Base-by-base conservation (phyloP, 2,888 invertebrate genomes). In the Pherbina coryleti region DNA sequence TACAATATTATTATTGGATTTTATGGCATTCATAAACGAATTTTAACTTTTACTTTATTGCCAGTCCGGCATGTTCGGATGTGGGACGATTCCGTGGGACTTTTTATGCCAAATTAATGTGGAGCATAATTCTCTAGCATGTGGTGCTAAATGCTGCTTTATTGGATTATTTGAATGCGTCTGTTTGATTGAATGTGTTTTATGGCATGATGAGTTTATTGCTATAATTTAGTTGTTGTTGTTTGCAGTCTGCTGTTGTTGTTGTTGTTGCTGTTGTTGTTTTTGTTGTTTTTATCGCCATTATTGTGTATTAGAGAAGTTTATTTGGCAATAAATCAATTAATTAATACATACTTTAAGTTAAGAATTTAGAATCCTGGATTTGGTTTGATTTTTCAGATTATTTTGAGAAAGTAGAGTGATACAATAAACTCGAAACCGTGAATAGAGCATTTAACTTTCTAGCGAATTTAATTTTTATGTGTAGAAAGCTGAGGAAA, bases 1-100 rank as follows among this genome's bases (percentile, higher is more conserved):
- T 85, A 86, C 83, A 86, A 85, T 85, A 84, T 84, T 86, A 86
- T 86, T 86, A 86, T 86, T 86, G 85, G 86, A 83, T 86, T 86
- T 86, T 85, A 86, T 86, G 82, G 84, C 79, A 79, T 80, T 82
- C 82, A 85, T 86, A 86, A 86, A 86, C 83, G 86, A 84, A 84
- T 84, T 85, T 85, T 84, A 81, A 82, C 80, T 82, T 82, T 83
- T 82, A 80, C 82, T 80, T 81, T 83, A 77, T 77, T 75, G 67
- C 74, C 51, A 44, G 44, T 44, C 44, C 37, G 75, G 70, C 55
- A 77, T 55, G 67, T 62, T 44, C 31, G 25, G 72, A 60, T 31
- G 69, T 62, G 57, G 60, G 22, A 57, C 44, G 71, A 72, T 75
- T 67, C 53, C 44, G 73, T 72, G 57, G 53, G 51, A 19, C 67